Base-by-base conservation (phyloP, 2,797 vertebrate genomes). In the Clarias laeviceps region DNA sequence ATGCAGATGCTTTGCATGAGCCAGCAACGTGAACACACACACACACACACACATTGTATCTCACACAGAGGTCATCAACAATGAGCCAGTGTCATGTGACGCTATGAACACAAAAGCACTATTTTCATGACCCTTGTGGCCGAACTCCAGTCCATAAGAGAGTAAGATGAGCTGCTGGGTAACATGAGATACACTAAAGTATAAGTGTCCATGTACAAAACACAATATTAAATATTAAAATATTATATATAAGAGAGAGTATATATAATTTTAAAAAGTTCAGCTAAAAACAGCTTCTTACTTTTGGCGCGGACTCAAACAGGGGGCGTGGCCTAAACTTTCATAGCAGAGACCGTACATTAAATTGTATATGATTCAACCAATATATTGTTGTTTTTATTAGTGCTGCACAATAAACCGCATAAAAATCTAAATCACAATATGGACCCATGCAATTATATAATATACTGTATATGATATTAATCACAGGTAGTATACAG, bases 51-150 rank as follows among this genome's bases (percentile, higher is more conserved):
- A 74, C 57, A 74, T 7, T 7, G 14, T 22, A 5, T 34, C 50
- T 22, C 69, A 62, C 64, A 54, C 56, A 73, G 40, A 73, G 62
- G 69, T 81, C 45, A 72, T 61, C 20, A 78, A 70, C 73, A 78
- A 78, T 79, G 81, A 73, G 61, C 57, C 61, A 40, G 70, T 54
- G 45, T 85, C 76, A 85, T 85, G 77, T 62, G 66, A 85, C 56
- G 34, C 74, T 77, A 59, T 77, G 57, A 34, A 77, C 17, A 80
- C 34, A 80, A 29, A 45, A 45, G 59, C 61, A 65, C 24, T 62
- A 24, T 82, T 72, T 62, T 83, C 12, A 27, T 20, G 32, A 59
- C 81, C 59, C 17, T 32, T 56, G 64, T 57, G 50, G 17, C 29
- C 18, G 50, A 17, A 34, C 12, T 24, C 65, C 27, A 22, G 17